Conservation (phyloP, 2,113 vertebrate species). For the Fulica atra region DNA sequence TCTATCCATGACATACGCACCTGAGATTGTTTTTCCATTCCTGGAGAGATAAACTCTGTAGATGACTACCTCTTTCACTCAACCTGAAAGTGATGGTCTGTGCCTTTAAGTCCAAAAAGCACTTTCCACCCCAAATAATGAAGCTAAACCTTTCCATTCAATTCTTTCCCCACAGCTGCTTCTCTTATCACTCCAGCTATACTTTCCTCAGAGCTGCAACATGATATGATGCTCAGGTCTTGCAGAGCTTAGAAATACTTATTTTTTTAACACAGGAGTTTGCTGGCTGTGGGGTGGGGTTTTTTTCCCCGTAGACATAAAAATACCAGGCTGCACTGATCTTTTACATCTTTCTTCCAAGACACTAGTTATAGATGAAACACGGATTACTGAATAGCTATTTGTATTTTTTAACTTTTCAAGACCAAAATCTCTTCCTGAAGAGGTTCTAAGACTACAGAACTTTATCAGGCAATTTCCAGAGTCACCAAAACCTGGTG, state of each 20-base stretch:
- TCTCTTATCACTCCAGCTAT: conserved; percentile 39
- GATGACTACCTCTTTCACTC: conserved; percentile 21
- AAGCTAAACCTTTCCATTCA: conserved; percentile 18
- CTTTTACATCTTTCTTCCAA: not conserved
- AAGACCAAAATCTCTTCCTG: not conserved
- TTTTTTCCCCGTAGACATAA: not conserved
- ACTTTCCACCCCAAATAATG: not conserved
- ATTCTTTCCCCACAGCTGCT: conserved; percentile 52
- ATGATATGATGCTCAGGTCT: not conserved
- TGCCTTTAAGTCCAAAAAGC: conserved; percentile 15
- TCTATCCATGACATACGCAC: not conserved
- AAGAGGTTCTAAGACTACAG: not conserved
- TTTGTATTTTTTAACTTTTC: not conserved
- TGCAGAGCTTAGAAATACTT: conserved; percentile 30
- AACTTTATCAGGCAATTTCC: not conserved
- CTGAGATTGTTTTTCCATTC: not conserved
- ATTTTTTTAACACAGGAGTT: not conserved
- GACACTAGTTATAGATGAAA: not conserved
- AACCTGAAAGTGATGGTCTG: not conserved
- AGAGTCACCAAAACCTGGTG: not conserved
- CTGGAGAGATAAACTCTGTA: not conserved
- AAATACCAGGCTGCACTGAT: not conserved
- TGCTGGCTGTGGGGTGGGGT: not conserved
- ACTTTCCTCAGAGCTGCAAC: conserved; percentile 20
- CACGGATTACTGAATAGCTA: not conserved